Conservation (phyloP, 2,113 vertebrate species). For the Prochilodus magdalenae region DNA sequence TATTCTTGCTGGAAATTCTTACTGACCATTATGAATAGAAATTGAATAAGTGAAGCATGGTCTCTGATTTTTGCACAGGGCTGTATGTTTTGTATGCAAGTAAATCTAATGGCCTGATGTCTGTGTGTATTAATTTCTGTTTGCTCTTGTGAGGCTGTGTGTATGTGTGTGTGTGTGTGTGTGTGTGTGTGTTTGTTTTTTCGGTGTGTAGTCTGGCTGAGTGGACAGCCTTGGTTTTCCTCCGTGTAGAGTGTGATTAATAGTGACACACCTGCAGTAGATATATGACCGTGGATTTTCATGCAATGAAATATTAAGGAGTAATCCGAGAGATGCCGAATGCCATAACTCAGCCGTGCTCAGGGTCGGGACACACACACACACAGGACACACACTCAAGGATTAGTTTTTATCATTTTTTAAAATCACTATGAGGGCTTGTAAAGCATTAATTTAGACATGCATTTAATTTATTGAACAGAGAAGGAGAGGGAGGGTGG, state of each 20-base stretch:
- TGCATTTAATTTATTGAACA: conserved; percentile 74
- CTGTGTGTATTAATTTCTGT: conserved; percentile 56
- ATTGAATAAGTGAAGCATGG: no score
- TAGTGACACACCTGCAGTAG: conserved; percentile 70
- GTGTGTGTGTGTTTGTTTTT: conserved; percentile 3
- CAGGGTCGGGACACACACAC: conserved; percentile 69
- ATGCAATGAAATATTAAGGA: conserved; percentile 81
- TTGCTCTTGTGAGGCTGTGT: conserved; percentile 1
- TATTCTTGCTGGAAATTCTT: no score
- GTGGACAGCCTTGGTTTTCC: conserved; percentile 64
- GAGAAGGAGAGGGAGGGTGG: conserved; percentile 22
- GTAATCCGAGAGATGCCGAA: conserved; percentile 76
- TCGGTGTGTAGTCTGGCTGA: conserved; percentile 1
- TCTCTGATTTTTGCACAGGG: no score
- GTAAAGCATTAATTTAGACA: conserved; percentile 80
- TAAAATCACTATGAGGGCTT: conserved; percentile 74
- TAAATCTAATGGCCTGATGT: background rate
- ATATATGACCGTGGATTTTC: conserved; percentile 73
- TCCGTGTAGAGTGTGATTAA: conserved; percentile 70
- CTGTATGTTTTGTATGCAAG: background rate
- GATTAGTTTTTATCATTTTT: conserved; percentile 78
- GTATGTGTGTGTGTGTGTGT: conserved; percentile 22
- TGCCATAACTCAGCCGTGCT: conserved; percentile 77
- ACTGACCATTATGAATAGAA: no score
- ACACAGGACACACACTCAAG: conserved; percentile 49